Conservation (phyloP, 2,888 invertebrate species). For the Standfussiana lucernea region DNA sequence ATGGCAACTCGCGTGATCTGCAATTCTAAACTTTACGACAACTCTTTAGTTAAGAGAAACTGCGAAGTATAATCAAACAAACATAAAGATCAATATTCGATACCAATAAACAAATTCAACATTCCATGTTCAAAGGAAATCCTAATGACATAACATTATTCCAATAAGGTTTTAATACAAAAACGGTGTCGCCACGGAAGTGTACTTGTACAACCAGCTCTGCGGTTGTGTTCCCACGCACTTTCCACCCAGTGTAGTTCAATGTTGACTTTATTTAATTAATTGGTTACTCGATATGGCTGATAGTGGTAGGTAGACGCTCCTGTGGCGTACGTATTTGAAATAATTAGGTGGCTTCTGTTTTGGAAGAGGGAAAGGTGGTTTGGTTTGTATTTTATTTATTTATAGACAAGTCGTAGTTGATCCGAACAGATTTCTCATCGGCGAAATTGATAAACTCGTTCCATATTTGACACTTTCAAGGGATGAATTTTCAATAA, state of each 20-base stretch:
- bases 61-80: background rate
- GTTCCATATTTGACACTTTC: background rate
- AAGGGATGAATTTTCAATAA: background rate
- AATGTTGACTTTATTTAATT: conserved; percentile 60
- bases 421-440: background rate
- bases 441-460: background rate
- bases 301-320: conserved; percentile 6
- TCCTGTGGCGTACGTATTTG: conserved; percentile 13
- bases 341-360: conserved; percentile 38
- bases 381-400: background rate
- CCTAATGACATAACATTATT: conserved; percentile 42
- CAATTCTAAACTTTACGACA: background rate
- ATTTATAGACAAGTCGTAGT: background rate
- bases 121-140: conserved; percentile 32
- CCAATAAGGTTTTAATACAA: conserved; percentile 46
- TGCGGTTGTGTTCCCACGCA: conserved; percentile 50
- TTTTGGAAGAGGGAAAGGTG: background rate
- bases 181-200: conserved; percentile 38
- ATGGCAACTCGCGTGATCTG: too few species aligned
- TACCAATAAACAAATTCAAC: background rate
- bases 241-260: conserved; percentile 44
- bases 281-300: conserved; percentile 58
- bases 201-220: conserved; percentile 17
- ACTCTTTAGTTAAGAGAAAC: background rate
- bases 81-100: background rate